Percentiles rank a stretch among this genome's conserved stretches.
Conservation (phyloP, 2,888 invertebrate genomes). For the Syrista parreyssii region DNA sequence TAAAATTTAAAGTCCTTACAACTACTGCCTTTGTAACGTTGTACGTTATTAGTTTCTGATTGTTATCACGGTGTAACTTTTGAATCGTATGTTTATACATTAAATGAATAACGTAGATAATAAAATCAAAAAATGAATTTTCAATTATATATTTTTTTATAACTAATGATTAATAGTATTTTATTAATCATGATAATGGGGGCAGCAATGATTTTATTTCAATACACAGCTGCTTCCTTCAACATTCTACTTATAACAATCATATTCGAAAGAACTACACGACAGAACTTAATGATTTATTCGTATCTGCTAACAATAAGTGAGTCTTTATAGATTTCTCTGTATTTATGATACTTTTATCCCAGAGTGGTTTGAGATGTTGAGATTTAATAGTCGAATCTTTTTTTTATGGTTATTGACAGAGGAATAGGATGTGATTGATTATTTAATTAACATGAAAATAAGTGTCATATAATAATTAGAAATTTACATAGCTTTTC, state of each 20-base stretch:
- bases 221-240: neutral
- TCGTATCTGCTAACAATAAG: neutral
- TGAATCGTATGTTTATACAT: too few species aligned
- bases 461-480: neutral
- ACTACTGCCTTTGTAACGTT: too few species aligned
- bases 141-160: neutral
- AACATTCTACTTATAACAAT: neutral
- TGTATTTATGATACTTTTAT: too few species aligned
- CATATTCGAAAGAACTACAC: neutral
- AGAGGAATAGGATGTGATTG: neutral
- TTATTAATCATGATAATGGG: neutral
- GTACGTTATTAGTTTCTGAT: too few species aligned
- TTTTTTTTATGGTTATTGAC: neutral
- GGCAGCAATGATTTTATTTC: neutral
- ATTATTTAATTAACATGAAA: neutral
- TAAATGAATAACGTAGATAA: too few species aligned
- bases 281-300: neutral
- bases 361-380: too few species aligned
- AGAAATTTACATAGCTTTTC: neutral
- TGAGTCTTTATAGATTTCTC: neutral
- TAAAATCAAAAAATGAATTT: neutral
- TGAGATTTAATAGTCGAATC: too few species aligned
- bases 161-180: neutral
- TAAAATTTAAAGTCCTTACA: too few species aligned
- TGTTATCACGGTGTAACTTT: neutral